phyloP scores from a whole-genome alignment of 2,888 invertebrate genomes.

The Euphydryas editha region DNA sequence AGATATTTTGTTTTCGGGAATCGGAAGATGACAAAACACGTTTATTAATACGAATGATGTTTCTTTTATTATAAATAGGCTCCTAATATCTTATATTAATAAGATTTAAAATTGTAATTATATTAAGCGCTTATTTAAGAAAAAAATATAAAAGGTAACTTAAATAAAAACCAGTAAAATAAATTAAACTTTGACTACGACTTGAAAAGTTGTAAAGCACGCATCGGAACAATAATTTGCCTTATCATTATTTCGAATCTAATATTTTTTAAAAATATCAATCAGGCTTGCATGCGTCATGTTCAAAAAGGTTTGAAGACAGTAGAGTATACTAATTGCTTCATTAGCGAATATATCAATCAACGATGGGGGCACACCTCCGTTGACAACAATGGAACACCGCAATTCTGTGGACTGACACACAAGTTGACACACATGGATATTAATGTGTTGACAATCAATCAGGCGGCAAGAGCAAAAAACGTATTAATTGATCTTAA shows the following conservation, averaged over 20 bases:
- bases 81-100: neutral
- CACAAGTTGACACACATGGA: slow-evolving; percentile 24
- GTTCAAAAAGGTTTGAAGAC: slow-evolving; percentile 20
- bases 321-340: slow-evolving; percentile 38
- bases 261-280: slow-evolving; percentile 4
- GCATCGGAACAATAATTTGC: neutral
- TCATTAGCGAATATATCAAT: slow-evolving; percentile 46
- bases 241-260: neutral
- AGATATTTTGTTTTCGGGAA: neutral
- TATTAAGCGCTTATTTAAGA: no score
- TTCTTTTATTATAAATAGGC: neutral
- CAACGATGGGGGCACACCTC: slow-evolving; percentile 42
- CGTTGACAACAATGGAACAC: slow-evolving; percentile 24
- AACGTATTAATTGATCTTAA: slow-evolving; percentile 13
- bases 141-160: no score
- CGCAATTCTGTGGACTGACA: slow-evolving; percentile 25
- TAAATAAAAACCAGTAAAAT: no score
- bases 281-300: slow-evolving; percentile 12
- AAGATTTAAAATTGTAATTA: no score
- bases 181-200: neutral
- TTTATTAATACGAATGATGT: neutral
- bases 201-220: neutral
- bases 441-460: slow-evolving; percentile 36
- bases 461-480: slow-evolving; percentile 21
- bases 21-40: neutral